Conservation (phyloP, 2,113 vertebrate genomes). For the Phyllostomus discolor region DNA sequence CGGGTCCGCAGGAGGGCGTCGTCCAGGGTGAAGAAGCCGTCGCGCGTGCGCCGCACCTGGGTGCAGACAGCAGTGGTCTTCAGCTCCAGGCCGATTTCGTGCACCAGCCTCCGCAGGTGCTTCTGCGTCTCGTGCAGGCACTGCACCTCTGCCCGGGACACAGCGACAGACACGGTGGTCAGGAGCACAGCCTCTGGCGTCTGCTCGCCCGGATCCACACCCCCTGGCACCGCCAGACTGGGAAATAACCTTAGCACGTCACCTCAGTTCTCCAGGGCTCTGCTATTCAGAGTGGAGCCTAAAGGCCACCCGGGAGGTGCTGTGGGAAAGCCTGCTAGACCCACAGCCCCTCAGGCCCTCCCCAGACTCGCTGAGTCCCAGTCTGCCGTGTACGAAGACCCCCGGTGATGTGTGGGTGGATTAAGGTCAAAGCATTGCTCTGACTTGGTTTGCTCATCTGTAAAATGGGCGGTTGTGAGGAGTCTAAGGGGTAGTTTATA, state of each 20-base stretch:
- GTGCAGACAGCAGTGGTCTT: slow-evolving; percentile 88
- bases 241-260: not conserved
- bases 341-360: not conserved
- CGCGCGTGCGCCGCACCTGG: slow-evolving; percentile 86
- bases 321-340: not conserved
- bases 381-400: not conserved
- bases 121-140: slow-evolving; percentile 94
- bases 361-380: not conserved
- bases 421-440: not conserved
- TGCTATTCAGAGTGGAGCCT: not conserved
- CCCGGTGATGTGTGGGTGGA: not conserved
- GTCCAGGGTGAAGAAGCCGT: slow-evolving; percentile 86
- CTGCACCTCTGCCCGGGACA: slow-evolving; percentile 85
- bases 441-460: not conserved
- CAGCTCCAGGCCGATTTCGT: slow-evolving; percentile 93
- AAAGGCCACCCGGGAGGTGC: not conserved
- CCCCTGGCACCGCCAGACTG: not conserved
- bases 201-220: not conserved
- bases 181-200: not conserved
- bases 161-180: rapidly evolving
- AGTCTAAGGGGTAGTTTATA: not conserved
- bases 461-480: not conserved
- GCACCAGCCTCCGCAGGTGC: slow-evolving; percentile 90
- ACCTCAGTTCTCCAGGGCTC: not conserved
- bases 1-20: slow-evolving; percentile 84